Base-by-base conservation (phyloP, 2,888 invertebrate species). In the Euclidia mi region DNA sequence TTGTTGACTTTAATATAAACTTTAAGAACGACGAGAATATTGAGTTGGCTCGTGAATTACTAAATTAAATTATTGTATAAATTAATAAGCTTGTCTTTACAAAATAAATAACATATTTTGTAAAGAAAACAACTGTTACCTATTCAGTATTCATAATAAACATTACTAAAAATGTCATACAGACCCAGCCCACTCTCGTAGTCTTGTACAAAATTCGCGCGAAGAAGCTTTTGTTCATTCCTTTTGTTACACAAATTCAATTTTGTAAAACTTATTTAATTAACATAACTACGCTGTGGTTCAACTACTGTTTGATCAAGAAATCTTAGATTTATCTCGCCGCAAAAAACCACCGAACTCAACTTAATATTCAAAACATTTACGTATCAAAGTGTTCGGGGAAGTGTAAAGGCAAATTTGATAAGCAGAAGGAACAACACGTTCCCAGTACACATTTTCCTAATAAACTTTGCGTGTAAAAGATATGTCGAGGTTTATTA, bases 401-500 rank as follows among this genome's bases (percentile, higher is more conserved):
- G 47, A 56, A 49, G 50, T 62, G 52, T 52, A 58, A 58, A 53
- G 38, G 62, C 52, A 56, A 71, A 62, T 57, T 76, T 68, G 64
- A 66, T 79, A 79, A 68, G 68, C 70, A 55, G 42, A 38, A 52
- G 48, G 51, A 65, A 65, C 61, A 68, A 70, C 74, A 73, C 65
- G 65, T 68, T n/a, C n/a, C n/a, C n/a, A n/a, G 68, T 71, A 71
- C 65, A 71, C 56, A 69, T 73, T 66, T 43, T 74, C 70, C 58
- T 66, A 70, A 71, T 79, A 75, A 78, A 79, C 65, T 75, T 51
- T 61, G 10, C 57, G 66, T 51, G 56, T 29, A 48, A 71, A 12
- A 70, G 66, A 69, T 61, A 65, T 58, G 68, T 65, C 20, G 4
- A 4, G 20, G 20, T 77, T 80, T 82, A 84, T 79, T 78, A 80